These are phyloP conservation scores for Erebia epiphron DNA, from an alignment of 2,888 invertebrate genomes.

Conservation along the genomic window DNA sequence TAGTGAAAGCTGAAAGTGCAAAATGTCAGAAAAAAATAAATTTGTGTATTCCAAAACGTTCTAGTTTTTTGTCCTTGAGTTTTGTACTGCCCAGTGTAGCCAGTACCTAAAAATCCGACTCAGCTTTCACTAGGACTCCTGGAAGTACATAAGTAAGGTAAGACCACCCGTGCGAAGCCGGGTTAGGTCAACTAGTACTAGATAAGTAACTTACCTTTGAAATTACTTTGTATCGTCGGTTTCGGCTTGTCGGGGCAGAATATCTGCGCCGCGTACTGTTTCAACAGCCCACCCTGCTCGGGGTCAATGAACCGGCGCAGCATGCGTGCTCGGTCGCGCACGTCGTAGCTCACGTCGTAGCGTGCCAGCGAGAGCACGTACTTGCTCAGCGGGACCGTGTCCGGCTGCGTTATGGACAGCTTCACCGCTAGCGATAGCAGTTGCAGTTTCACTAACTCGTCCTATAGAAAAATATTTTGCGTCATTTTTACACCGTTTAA, in stretches of 20 bases:
- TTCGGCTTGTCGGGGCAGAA: constrained; percentile 97
- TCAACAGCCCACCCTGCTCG: constrained; percentile 66
- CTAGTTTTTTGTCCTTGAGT: too few species aligned
- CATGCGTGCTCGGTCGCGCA: constrained; percentile 96
- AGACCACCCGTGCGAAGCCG: too few species aligned
- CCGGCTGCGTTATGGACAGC: constrained; percentile 93
- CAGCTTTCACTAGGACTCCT: too few species aligned
- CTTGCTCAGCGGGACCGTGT: constrained; percentile 93
- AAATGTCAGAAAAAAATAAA: too few species aligned
- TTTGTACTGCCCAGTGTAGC: too few species aligned
- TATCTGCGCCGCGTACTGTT: constrained; percentile 89
- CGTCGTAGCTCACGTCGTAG: constrained; percentile 99
- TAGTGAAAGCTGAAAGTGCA: too few species aligned
- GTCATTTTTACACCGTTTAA: not conserved
- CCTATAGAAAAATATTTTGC: constrained; percentile 70
- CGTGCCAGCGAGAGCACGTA: constrained; percentile 97
- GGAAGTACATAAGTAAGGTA: too few species aligned
- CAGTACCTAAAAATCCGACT: too few species aligned
- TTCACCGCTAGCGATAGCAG: constrained; percentile 97
- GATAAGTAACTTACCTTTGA: constrained; percentile 83
- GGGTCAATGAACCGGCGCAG: constrained; percentile 85
- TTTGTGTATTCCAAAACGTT: too few species aligned
- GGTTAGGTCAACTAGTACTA: too few species aligned
- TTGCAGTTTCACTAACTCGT: constrained; percentile 97
- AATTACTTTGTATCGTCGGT: constrained; percentile 93